Conservation (phyloP, 2,113 vertebrate species). For the Aphyosemion australe region DNA sequence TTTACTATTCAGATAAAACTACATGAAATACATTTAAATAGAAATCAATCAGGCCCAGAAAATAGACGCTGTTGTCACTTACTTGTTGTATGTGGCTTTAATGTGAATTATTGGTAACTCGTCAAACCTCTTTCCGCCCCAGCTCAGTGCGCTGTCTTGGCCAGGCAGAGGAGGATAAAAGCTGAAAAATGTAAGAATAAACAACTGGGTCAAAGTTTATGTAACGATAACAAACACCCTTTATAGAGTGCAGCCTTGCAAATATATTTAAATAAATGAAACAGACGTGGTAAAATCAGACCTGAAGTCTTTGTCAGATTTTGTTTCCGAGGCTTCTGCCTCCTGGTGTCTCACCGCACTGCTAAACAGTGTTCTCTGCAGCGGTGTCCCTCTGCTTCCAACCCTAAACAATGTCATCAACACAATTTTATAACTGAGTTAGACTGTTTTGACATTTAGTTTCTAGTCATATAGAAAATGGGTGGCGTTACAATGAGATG, state of each 20-base stretch:
- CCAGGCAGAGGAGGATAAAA: constrained; percentile 81
- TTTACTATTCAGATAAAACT: no score
- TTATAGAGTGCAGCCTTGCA: no score
- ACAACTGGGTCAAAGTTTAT: no score
- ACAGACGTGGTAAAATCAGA: constrained; percentile 23
- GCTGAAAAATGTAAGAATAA: constrained; percentile 63
- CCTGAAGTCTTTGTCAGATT: constrained; percentile 64
- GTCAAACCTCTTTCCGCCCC: constrained; percentile 88
- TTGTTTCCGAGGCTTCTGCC: constrained; percentile 1
- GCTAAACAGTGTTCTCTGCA: constrained; percentile 56
- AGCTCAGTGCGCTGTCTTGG: constrained; percentile 81
- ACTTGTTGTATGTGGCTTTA: constrained; percentile 98
- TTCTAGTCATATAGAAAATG: no score
- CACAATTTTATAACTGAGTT: not conserved
- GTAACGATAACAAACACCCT: no score
- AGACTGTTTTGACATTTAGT: no score
- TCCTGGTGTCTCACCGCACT: constrained; percentile 52
- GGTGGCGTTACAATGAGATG: not conserved
- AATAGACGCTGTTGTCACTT: constrained; percentile 55
- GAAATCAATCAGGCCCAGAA: no score
- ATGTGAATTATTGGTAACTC: constrained; percentile 89
- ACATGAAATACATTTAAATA: no score
- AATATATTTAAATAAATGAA: no score
- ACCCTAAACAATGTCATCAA: constrained; percentile 26
- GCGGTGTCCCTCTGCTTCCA: constrained; percentile 29